Conservation (phyloP, 2,888 invertebrate genomes). For the Zeuzera pyrina region DNA sequence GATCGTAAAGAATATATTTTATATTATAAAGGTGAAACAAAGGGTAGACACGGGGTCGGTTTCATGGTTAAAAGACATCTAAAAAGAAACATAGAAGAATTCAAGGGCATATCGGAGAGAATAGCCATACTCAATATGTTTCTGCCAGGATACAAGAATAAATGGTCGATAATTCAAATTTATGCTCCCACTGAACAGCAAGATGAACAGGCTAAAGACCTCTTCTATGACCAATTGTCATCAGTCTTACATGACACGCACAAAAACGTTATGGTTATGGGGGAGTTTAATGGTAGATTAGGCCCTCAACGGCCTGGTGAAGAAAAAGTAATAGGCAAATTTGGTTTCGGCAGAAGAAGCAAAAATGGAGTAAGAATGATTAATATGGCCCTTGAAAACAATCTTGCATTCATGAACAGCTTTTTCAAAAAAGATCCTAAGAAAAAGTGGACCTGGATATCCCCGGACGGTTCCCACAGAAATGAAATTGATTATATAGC, state of each 20-base stretch:
- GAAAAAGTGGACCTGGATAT: background rate
- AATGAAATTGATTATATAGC: background rate
- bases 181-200: slow-evolving; percentile 9
- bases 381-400: slow-evolving; percentile 1
- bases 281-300: background rate
- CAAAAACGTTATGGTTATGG: slow-evolving; percentile 10
- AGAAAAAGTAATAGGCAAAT: background rate
- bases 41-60: slow-evolving; percentile 7
- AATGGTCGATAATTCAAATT: too few relatives aligned
- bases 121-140: slow-evolving; percentile 7
- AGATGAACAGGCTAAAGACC: slow-evolving; percentile 6
- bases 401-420: background rate
- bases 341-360: background rate
- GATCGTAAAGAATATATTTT: slow-evolving; percentile 6
- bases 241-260: slow-evolving; percentile 6
- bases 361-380: slow-evolving; percentile 1
- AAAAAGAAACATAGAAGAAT: background rate
- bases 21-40: slow-evolving; percentile 10
- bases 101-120: slow-evolving; percentile 6
- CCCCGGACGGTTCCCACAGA: background rate
- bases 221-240: slow-evolving; percentile 6
- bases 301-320: background rate
- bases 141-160: slow-evolving; percentile 4
- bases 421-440: background rate
- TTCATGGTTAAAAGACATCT: slow-evolving; percentile 6